Conservation (phyloP, 2,113 vertebrate species). For the Hypomesus transpacificus region DNA sequence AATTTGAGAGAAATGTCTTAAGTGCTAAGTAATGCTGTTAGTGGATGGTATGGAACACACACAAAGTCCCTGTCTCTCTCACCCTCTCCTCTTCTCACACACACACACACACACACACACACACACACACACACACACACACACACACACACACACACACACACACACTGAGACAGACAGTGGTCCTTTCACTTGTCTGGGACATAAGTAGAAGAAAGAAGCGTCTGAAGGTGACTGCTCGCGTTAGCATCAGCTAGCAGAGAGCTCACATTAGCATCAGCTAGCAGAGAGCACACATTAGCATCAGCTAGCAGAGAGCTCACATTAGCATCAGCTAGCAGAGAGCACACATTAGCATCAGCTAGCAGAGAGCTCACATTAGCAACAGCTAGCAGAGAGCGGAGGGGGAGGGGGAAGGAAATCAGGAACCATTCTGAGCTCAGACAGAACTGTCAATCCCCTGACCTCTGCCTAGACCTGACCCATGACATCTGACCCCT, state of each 20-base stretch:
- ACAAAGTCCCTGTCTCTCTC: neutral
- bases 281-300: neutral
- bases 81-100: neutral
- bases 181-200: constrained; percentile 43
- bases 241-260: constrained; percentile 3
- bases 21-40: constrained; percentile 37
- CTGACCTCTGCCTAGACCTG: too few species aligned
- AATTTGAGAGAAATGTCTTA: constrained; percentile 48
- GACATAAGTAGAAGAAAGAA: constrained; percentile 19
- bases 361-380: neutral
- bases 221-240: constrained; percentile 6
- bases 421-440: too few species aligned
- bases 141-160: constrained; percentile 20
- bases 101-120: constrained; percentile 1
- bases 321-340: constrained; percentile 13
- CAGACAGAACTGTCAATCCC: too few species aligned
- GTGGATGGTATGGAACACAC: constrained; percentile 22
- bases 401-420: too few species aligned
- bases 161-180: constrained; percentile 33
- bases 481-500: too few species aligned
- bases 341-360: neutral
- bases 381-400: neutral
- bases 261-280: too few species aligned
- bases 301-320: constrained; percentile 14
- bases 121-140: constrained; percentile 14